Evolutionary conservation across 2,113 vertebrate species (phyloP).

Genomic region (Natator depressus): DNA sequence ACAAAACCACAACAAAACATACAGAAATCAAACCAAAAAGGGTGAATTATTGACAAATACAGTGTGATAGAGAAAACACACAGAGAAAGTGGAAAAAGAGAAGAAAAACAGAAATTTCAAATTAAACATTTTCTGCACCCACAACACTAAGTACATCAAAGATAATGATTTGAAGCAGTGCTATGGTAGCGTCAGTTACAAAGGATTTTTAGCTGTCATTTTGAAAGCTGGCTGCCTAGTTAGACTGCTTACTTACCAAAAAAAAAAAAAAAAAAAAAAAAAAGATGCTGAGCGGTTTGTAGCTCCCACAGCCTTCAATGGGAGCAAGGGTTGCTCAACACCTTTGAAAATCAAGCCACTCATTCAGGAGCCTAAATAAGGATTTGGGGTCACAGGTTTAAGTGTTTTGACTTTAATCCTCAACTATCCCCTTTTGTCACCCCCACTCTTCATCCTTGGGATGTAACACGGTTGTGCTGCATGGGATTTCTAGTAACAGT

Average conservation of each 20-base stretch:
- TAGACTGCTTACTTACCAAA: neutral
- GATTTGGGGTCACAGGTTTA: neutral
- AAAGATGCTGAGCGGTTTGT: neutral
- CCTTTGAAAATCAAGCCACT: neutral
- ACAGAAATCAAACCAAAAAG: neutral
- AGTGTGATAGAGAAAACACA: neutral
- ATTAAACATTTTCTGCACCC: neutral
- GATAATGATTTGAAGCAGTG: neutral
- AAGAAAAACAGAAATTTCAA: neutral
- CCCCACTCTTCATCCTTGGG: neutral
- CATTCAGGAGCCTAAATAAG: accelerated
- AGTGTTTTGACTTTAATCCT: neutral
- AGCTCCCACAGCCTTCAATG: neutral
- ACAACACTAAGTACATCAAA: neutral
- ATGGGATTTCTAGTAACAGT: neutral
- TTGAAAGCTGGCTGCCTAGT: neutral
- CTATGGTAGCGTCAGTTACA: neutral
- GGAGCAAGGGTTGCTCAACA: neutral
- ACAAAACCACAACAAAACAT: neutral
- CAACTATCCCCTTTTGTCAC: accelerated
- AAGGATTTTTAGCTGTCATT: neutral
- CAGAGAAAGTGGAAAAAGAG: neutral
- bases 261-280: neutral
- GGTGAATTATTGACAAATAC: neutral
- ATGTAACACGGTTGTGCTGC: neutral